Evolutionary conservation across 2,797 vertebrate genomes (phyloP).

Genomic region (Capromys pilorides): DNA sequence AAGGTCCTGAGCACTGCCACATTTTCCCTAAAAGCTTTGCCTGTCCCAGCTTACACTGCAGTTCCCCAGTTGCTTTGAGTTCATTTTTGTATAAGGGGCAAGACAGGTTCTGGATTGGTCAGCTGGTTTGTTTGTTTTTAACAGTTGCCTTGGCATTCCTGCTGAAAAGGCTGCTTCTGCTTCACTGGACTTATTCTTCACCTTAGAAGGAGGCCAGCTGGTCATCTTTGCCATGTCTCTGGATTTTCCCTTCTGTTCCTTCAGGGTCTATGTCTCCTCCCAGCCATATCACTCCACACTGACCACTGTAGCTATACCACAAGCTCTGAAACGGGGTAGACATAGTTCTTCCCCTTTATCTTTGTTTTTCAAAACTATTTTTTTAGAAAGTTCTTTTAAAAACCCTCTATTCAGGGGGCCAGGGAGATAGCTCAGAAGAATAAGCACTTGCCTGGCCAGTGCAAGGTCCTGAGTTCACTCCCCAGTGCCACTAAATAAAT

Average conservation of each 20-base stretch:
- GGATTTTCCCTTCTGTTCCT: not conserved
- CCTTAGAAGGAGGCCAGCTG: not conserved
- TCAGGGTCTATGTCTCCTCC: not conserved
- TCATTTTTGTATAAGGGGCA: not conserved
- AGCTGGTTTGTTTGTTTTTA: not conserved
- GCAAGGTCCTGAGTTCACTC: too few species aligned
- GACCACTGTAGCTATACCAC: too few species aligned
- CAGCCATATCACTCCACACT: not conserved
- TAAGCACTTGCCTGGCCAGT: too few species aligned
- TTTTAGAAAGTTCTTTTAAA: not conserved
- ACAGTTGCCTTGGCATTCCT: too few species aligned
- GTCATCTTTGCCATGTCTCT: not conserved
- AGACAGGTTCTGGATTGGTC: not conserved
- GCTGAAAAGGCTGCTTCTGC: not conserved
- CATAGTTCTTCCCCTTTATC: not conserved
- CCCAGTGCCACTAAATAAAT: too few species aligned
- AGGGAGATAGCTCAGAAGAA: too few species aligned
- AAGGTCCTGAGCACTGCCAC: not conserved
- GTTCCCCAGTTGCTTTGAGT: not conserved
- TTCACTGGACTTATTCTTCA: not conserved
- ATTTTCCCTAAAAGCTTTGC: not conserved
- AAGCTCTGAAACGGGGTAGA: not conserved
- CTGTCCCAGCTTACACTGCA: not conserved
- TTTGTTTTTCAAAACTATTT: not conserved
- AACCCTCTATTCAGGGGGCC: not conserved